These are phyloP conservation scores for Plecotus auritus DNA, from an alignment of 2,113 vertebrate species.

Conservation along the genomic window DNA sequence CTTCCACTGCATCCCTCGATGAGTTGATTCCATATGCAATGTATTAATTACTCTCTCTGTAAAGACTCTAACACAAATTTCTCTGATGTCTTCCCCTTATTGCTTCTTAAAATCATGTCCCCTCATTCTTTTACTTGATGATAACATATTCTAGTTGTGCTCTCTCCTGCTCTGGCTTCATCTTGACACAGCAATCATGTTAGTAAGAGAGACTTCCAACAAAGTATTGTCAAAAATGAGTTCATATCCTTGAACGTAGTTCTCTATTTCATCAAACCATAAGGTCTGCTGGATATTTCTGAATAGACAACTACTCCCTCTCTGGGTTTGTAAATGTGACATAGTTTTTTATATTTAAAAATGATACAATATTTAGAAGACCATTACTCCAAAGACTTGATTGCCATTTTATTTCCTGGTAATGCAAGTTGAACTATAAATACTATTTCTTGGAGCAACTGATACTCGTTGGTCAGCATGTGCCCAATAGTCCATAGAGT, in stretches of 20 bases:
- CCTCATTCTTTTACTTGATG: constrained; percentile 42
- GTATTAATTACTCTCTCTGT: constrained; percentile 73
- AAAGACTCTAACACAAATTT: constrained; percentile 67
- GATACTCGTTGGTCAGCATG: not conserved
- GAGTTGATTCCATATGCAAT: constrained; percentile 70
- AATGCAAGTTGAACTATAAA: not conserved
- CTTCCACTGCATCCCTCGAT: constrained; percentile 69
- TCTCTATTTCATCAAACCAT: not conserved
- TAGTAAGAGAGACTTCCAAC: not conserved
- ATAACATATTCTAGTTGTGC: constrained; percentile 67
- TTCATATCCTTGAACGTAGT: not conserved
- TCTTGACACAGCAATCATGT: not conserved
- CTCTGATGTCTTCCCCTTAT: constrained; percentile 66
- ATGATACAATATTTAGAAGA: not conserved
- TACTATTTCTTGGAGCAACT: not conserved
- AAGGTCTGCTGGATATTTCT: not conserved
- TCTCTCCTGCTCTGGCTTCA: not conserved
- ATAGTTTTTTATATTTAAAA: not conserved
- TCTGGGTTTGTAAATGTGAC: not conserved
- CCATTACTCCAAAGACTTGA: not conserved
- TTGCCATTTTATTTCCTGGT: not conserved
- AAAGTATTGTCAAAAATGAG: not conserved
- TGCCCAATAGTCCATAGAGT: not conserved
- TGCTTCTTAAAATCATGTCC: constrained; percentile 65
- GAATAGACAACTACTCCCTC: not conserved